Evolutionary conservation across 2,113 vertebrate species (phyloP).

Genomic region (Rana temporaria): DNA sequence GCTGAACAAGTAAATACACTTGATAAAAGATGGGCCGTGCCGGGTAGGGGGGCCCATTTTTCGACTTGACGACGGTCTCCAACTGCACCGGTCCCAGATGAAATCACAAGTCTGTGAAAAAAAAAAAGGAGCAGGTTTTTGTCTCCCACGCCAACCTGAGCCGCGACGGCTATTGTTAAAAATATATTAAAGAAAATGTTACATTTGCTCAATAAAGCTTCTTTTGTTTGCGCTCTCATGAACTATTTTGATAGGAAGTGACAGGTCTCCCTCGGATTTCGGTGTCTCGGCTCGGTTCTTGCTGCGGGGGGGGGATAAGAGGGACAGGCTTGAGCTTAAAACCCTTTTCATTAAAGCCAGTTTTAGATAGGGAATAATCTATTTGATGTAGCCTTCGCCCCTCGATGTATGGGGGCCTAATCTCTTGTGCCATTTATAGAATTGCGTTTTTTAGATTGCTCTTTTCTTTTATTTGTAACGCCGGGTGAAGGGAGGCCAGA

Average conservation of each 20-base stretch:
- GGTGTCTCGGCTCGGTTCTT: not conserved
- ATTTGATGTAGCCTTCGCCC: slow-evolving; percentile 27
- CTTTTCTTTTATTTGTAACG: too few relatives aligned
- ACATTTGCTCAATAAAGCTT: slow-evolving; percentile 24
- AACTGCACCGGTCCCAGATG: not conserved
- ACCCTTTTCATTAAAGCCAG: slow-evolving; percentile 8
- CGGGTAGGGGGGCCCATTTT: slow-evolving; percentile 48
- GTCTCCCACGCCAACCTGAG: slow-evolving; percentile 43
- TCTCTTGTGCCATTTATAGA: slow-evolving; percentile 10
- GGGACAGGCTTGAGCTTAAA: not conserved
- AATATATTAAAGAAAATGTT: slow-evolving; percentile 13
- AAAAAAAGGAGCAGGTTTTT: slow-evolving; percentile 16
- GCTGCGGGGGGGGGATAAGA: slow-evolving; percentile 10
- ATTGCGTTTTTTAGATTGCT: too few relatives aligned
- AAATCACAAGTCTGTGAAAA: slow-evolving; percentile 53
- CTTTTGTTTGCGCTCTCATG: slow-evolving; percentile 20
- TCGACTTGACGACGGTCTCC: slow-evolving; percentile 51
- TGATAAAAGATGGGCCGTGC: slow-evolving; percentile 47
- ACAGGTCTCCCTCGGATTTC: slow-evolving; percentile 18
- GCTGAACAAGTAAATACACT: slow-evolving; percentile 53
- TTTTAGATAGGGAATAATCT: slow-evolving; percentile 16
- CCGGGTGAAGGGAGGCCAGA: too few relatives aligned
- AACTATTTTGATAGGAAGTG: slow-evolving; percentile 29
- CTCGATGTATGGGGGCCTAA: not conserved
- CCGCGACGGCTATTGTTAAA: slow-evolving; percentile 20